A percentile compares a stretch with the other conserved stretches of the same genome.
Conservation (phyloP, 2,113 vertebrate genomes). For the Sprattus sprattus region DNA sequence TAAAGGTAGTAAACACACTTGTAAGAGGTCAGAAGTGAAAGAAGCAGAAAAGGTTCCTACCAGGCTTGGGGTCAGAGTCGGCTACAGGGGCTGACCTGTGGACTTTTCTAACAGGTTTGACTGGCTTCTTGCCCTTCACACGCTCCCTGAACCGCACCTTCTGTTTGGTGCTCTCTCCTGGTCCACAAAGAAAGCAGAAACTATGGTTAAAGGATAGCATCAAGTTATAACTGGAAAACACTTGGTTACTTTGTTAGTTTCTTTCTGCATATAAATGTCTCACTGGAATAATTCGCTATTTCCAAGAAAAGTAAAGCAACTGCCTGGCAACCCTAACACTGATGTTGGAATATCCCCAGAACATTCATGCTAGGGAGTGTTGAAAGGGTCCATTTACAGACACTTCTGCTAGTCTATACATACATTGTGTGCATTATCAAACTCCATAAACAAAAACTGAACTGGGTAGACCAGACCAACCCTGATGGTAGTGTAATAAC, state of each 20-base stretch:
- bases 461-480: neutral
- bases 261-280: no score
- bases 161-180: conserved; percentile 58
- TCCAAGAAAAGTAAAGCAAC: no score
- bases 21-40: neutral
- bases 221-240: neutral
- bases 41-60: conserved; percentile 58
- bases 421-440: neutral
- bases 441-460: neutral
- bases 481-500: neutral
- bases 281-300: no score
- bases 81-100: conserved; percentile 76
- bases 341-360: no score
- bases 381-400: no score
- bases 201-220: neutral
- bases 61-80: conserved; percentile 80
- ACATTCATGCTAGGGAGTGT: no score
- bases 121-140: conserved; percentile 76
- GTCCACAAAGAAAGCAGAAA: neutral
- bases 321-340: no score
- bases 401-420: no score
- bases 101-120: conserved; percentile 83
- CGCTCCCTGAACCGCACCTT: conserved; percentile 66
- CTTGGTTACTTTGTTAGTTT: no score
- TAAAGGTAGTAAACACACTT: no score